phyloP scores from a whole-genome alignment of 2,888 invertebrate genomes.

The Cyclophora albipunctata region DNA sequence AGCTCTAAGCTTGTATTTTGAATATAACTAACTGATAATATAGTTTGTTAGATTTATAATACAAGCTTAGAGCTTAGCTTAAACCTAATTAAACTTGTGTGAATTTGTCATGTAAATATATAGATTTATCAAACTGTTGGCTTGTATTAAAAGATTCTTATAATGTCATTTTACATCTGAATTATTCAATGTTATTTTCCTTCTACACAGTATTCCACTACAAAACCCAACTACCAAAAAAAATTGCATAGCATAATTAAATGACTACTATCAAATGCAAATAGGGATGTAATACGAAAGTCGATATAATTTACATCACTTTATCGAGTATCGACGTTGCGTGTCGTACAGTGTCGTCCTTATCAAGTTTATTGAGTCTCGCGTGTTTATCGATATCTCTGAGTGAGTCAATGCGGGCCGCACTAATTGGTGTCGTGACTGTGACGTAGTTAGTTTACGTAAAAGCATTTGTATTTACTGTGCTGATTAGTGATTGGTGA shows the following conservation, averaged over 20 bases:
- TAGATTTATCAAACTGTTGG: too few relatives aligned
- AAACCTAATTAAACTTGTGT: too few relatives aligned
- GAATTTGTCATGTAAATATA: too few relatives aligned
- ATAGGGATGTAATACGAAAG: conserved; percentile 48
- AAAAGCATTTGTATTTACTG: conserved; percentile 13
- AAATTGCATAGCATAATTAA: conserved; percentile 19
- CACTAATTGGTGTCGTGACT: conserved; percentile 48
- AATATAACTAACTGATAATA: too few relatives aligned
- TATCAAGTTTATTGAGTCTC: conserved; percentile 54
- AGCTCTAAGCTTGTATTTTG: too few relatives aligned
- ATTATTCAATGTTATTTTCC: neutral
- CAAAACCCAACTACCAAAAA: conserved; percentile 11
- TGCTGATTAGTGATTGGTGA: conserved; percentile 7
- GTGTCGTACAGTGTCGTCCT: conserved; percentile 35
- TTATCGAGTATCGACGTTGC: conserved; percentile 58
- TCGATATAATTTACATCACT: conserved; percentile 53
- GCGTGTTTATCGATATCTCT: conserved; percentile 46
- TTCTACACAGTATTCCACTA: neutral
- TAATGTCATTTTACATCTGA: neutral
- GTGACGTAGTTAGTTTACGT: conserved; percentile 4
- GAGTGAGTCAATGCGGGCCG: conserved; percentile 50
- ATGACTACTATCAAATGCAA: conserved; percentile 45
- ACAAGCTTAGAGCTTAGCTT: too few relatives aligned
- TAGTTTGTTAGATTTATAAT: conserved; percentile 9
- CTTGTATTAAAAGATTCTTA: too few relatives aligned